Percentiles rank a stretch among this genome's conserved stretches.
These are phyloP conservation scores for Ceratosolen solmsi DNA, from an alignment of 1,140 invertebrate species.

Conservation along the genomic window DNA sequence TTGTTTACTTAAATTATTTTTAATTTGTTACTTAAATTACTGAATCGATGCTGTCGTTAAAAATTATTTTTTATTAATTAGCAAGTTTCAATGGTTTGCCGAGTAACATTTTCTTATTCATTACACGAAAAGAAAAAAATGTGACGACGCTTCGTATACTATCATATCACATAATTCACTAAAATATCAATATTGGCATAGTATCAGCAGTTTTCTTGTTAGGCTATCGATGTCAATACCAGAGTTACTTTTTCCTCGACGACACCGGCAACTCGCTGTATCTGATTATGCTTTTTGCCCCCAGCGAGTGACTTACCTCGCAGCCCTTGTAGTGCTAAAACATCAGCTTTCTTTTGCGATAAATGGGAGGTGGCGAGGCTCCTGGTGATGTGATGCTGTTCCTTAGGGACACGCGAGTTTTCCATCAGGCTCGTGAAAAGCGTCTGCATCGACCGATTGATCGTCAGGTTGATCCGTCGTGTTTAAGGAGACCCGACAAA, in stretches of 20 bases:
- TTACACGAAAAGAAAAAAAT: too few species aligned
- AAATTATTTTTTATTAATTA: too few species aligned
- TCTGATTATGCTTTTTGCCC: slow-evolving; percentile 11
- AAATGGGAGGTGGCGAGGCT: neutral
- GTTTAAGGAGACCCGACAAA: neutral
- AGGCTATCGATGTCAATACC: too few species aligned
- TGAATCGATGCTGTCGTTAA: too few species aligned
- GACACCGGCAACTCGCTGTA: neutral
- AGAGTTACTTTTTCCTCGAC: neutral
- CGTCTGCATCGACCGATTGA: neutral
- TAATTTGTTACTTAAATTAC: too few species aligned
- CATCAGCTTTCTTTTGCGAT: slow-evolving; percentile 15
- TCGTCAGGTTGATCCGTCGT: slow-evolving; percentile 26
- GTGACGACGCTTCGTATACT: neutral
- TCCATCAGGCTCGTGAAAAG: slow-evolving; percentile 19
- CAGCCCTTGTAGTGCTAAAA: slow-evolving; percentile 17
- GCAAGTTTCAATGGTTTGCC: too few species aligned
- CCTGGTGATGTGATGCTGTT: neutral
- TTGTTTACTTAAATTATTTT: too few species aligned
- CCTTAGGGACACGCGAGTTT: neutral
- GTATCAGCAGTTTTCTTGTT: too few species aligned
- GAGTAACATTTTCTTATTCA: too few species aligned
- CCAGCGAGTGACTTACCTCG: neutral
- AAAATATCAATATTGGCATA: slow-evolving; percentile 1
- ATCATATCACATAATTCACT: neutral